Evolutionary conservation across 2,888 invertebrate genomes (phyloP), one percentile per base, ranked within the genome.

Genomic region (Catonia carolina): DNA sequence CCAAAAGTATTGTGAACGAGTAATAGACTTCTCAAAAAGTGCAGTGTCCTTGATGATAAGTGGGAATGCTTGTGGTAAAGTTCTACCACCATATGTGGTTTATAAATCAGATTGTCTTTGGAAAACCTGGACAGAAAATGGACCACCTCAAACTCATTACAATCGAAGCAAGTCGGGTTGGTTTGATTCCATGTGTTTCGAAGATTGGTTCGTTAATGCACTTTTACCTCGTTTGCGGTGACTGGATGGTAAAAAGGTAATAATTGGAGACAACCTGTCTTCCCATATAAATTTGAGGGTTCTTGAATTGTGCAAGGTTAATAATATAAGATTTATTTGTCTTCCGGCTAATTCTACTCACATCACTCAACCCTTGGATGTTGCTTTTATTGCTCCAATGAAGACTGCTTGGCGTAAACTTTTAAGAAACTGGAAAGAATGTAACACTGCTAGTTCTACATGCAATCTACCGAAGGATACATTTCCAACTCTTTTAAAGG

Each of bases 71-170:
- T 57, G 39, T n/a, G 72, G 71, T 10, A 55, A 60, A 50, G 18
- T 66, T 6, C 56, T 69, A 10, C 68, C 70, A 23, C 66, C 67
- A 5, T 70, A 69, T 61, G 65, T 70, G 14, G 67, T 67, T 12
- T 70, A 70, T 58, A 70, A 68, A 60, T 61, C 67, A 12, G 64
- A 66, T 53, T 45, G 67, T 52, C 42, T 71, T 20, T 69, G 64
- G 61, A 58, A 65, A 8, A 64, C 65, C 14, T 74, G 72, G 72
- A 66, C 64, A 14, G 66, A 67, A 61, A 67, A 67, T 53, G 72
- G 72, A 12, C 71, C 70, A 5, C 39, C 41, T 50, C 59, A 67
- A 56, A 56, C 64, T 55, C 53, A 68, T 8, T 74, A 70, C 56
- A 71, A 70, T 59, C 57, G 68, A 12, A 65, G 67, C 4, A 66